These are phyloP conservation scores for Cranoglanis bouderius DNA, from an alignment of 2,113 vertebrate species.

Conservation along the genomic window DNA sequence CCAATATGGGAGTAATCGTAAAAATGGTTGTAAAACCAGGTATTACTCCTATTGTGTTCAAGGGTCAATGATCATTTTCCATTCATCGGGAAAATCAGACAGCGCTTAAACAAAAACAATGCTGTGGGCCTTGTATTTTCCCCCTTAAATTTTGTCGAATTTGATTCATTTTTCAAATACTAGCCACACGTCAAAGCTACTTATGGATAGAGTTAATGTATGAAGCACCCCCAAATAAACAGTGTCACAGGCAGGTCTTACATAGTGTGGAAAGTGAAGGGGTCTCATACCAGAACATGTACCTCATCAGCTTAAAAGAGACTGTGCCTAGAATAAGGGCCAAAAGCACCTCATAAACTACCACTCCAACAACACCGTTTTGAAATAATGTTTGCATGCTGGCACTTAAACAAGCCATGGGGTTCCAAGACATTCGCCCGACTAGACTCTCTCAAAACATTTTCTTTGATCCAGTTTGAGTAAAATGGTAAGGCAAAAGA, in stretches of 20 bases:
- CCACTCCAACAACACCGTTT: not conserved
- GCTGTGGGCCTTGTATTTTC: not conserved
- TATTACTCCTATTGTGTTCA: not conserved
- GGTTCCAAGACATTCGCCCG: not conserved
- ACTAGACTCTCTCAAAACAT: not conserved
- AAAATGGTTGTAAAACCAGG: not conserved
- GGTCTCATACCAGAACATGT: constrained; percentile 11
- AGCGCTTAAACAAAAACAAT: not conserved
- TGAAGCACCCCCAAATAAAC: constrained; percentile 14
- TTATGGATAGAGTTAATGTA: not conserved
- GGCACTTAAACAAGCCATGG: not conserved
- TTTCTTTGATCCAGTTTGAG: not conserved
- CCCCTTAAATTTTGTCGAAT: not conserved
- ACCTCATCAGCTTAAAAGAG: not conserved
- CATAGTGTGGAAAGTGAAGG: not conserved
- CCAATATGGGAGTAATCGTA: no score
- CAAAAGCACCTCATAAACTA: not conserved
- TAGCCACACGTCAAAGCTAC: not conserved
- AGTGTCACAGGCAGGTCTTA: not conserved
- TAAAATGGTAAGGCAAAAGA: not conserved
- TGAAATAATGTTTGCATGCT: not conserved
- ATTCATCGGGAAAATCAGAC: not conserved
- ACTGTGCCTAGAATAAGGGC: not conserved
- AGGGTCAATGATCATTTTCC: not conserved
- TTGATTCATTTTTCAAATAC: not conserved